These are phyloP conservation scores for Agonopterix heracliana DNA, from an alignment of 2,888 invertebrate species.

Conservation along the genomic window DNA sequence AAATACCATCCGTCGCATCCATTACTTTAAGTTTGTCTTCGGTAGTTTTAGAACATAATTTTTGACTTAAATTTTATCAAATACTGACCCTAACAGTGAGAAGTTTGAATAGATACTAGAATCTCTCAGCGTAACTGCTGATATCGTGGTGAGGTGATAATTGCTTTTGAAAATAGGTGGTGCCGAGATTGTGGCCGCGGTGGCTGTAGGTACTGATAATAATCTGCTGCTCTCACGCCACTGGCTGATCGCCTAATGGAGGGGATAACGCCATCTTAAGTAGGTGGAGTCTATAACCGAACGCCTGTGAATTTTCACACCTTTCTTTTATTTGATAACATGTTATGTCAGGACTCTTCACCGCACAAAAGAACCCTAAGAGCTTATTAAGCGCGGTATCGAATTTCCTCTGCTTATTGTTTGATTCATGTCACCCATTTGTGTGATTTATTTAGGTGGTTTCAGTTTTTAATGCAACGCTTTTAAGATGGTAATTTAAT, in stretches of 20 bases:
- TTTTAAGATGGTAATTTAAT: neutral
- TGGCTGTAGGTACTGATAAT: constrained; percentile 61
- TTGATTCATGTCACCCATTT: constrained; percentile 65
- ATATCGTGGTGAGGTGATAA: constrained; percentile 53
- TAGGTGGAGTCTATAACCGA: constrained; percentile 57
- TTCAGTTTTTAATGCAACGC: constrained; percentile 2
- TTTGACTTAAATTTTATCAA: neutral
- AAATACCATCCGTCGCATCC: constrained; percentile 55
- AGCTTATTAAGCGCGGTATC: constrained; percentile 66
- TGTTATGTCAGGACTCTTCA: constrained; percentile 71
- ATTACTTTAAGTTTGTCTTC: constrained; percentile 25
- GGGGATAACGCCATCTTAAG: constrained; percentile 69
- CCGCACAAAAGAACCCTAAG: constrained; percentile 70
- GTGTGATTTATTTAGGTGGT: constrained; percentile 49
- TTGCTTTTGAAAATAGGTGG: constrained; percentile 73
- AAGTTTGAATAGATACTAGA: constrained; percentile 28
- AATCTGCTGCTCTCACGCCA: constrained; percentile 51
- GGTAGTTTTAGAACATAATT: neutral
- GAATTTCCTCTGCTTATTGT: constrained; percentile 64
- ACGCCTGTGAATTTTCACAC: constrained; percentile 74
- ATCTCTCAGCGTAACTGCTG: constrained; percentile 26
- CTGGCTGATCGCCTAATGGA: constrained; percentile 50
- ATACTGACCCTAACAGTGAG: constrained; percentile 14
- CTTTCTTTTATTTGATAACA: constrained; percentile 76
- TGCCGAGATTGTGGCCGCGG: constrained; percentile 37